A percentile compares a stretch with the other conserved stretches of the same genome.
These are phyloP conservation scores for Formica aserva DNA, from an alignment of 2,888 invertebrate genomes.

Conservation along the genomic window DNA sequence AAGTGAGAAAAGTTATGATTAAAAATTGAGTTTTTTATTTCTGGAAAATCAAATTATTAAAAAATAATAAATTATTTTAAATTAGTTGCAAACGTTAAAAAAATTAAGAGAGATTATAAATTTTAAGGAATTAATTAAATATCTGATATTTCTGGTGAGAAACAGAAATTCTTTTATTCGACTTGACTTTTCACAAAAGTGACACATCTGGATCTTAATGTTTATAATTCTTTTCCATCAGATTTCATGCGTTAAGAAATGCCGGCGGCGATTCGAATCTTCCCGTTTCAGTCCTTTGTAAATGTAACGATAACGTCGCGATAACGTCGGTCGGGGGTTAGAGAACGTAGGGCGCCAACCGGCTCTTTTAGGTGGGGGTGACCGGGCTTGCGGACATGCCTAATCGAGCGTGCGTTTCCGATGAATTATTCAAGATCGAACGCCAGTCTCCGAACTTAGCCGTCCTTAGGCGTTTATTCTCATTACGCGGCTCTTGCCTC, in stretches of 20 bases:
- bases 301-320: slow-evolving; percentile 41
- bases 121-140: not conserved
- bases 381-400: slow-evolving; percentile 65
- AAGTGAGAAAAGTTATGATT: not conserved
- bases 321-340: slow-evolving; percentile 22
- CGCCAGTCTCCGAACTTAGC: slow-evolving; percentile 69
- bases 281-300: slow-evolving; percentile 2
- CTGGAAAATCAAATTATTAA: not conserved
- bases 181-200: not conserved
- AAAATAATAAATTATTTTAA: not conserved
- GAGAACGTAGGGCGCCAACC: slow-evolving; percentile 52
- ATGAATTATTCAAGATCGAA: slow-evolving; percentile 83
- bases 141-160: no score
- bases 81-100: not conserved
- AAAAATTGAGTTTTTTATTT: not conserved
- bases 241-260: slow-evolving; percentile 16
- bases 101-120: not conserved
- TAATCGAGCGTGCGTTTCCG: slow-evolving; percentile 82
- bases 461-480: slow-evolving; percentile 79
- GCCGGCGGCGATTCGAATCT: not conserved
- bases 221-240: slow-evolving; percentile 6
- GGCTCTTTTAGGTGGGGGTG: slow-evolving; percentile 56
- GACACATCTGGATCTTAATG: not conserved
- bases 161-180: not conserved
- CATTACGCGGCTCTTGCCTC: slow-evolving; percentile 76